Evolutionary conservation across 2,113 vertebrate genomes (phyloP).

Genomic region (Lethenteron reissneri): DNA sequence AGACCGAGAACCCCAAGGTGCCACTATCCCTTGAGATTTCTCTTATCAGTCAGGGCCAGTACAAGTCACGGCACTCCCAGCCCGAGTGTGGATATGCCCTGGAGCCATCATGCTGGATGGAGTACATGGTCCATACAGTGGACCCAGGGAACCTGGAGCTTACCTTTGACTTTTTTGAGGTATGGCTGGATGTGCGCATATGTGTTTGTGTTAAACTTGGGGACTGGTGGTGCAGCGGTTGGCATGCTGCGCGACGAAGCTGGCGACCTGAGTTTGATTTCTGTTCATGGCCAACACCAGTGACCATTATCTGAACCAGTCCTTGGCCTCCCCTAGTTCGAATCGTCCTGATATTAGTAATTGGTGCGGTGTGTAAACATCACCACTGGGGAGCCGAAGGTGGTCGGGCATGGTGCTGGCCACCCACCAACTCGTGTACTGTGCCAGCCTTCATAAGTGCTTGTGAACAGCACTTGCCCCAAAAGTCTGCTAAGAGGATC

Average conservation of each 20-base stretch:
- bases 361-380: background rate
- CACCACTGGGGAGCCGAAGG: background rate
- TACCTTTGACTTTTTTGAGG: conserved; percentile 94
- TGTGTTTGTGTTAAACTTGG: background rate
- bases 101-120: conserved; percentile 53
- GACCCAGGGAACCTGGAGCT: conserved; percentile 84
- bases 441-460: too few species aligned
- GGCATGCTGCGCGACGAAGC: background rate
- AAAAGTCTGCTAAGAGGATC: too few species aligned
- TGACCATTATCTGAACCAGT: background rate
- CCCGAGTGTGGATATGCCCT: conserved; percentile 74
- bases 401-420: background rate
- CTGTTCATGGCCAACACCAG: background rate
- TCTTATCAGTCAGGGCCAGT: conserved; percentile 47
- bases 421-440: too few species aligned
- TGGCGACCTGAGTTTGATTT: background rate
- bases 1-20: conserved; percentile 41
- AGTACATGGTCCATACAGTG: conserved; percentile 88
- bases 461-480: too few species aligned
- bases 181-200: conserved; percentile 14
- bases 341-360: too few species aligned
- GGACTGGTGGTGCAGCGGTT: background rate
- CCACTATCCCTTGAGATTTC: conserved; percentile 54
- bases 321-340: too few species aligned
- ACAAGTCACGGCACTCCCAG: conserved; percentile 61